Conservation (phyloP, 2,113 vertebrate genomes). For the Trichomycterus rosablanca region DNA sequence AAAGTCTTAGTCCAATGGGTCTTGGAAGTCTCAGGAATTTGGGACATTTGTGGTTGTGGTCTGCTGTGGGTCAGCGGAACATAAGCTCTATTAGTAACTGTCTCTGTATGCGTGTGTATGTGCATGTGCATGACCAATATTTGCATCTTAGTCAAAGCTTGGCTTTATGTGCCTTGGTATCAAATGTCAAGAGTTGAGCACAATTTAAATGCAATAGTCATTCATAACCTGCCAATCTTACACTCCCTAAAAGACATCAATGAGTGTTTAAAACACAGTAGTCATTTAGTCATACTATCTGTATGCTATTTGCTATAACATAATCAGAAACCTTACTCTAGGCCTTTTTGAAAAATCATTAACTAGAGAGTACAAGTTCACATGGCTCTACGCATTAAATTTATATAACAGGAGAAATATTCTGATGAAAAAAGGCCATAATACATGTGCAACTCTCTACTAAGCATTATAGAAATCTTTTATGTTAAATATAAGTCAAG, state of each 20-base stretch:
- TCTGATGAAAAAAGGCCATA: background rate
- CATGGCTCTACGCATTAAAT: background rate
- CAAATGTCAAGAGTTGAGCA: conserved; percentile 23
- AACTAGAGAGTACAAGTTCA: conserved; percentile 9
- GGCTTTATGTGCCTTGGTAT: conserved; percentile 52
- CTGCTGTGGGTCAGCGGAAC: conserved; percentile 42
- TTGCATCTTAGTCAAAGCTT: conserved; percentile 51
- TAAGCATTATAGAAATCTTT: background rate
- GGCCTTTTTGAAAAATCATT: conserved; percentile 19
- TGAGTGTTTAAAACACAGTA: conserved; percentile 17
- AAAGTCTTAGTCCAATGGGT: conserved; percentile 45
- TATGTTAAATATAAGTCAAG: no score
- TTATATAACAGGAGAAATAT: background rate
- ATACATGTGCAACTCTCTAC: background rate
- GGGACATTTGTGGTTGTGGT: conserved; percentile 39
- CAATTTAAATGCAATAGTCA: conserved; percentile 35
- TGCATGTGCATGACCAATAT: no score
- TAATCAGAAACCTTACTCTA: conserved; percentile 17
- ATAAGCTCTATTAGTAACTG: conserved; percentile 48
- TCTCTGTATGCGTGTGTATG: conserved; percentile 26
- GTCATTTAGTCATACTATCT: conserved; percentile 29
- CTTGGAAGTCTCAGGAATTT: conserved; percentile 39
- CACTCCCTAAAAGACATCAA: background rate
- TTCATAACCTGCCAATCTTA: conserved; percentile 4
- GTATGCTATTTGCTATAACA: conserved; percentile 6